phyloP scores from a whole-genome alignment of 1,140 invertebrate genomes.

The Hypothenemus hampei region DNA sequence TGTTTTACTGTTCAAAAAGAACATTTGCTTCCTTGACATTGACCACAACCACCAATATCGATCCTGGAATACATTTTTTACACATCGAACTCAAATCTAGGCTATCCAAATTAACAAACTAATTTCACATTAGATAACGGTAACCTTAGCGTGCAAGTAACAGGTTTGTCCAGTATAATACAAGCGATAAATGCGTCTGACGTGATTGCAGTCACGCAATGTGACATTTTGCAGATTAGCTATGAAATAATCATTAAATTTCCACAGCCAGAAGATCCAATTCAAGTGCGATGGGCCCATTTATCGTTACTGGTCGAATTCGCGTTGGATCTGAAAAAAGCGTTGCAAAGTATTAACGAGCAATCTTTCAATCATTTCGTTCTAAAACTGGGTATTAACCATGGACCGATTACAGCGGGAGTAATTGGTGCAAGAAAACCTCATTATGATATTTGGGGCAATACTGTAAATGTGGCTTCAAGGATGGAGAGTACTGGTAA shows the following conservation, averaged over 20 bases:
- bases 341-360: conserved; percentile 85
- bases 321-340: conserved; percentile 83
- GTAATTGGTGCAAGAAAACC: conserved; percentile 93
- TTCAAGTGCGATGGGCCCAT: conserved; percentile 75
- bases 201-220: too few relatives aligned
- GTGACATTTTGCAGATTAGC: neutral
- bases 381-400: conserved; percentile 91
- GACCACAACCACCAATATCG: too few relatives aligned
- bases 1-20: too few relatives aligned
- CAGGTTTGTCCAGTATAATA: too few relatives aligned
- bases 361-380: conserved; percentile 96
- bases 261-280: conserved; percentile 60
- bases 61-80: too few relatives aligned
- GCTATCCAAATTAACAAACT: too few relatives aligned
- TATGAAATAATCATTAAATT: conserved; percentile 2
- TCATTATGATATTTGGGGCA: conserved; percentile 95
- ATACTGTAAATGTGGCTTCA: conserved; percentile 93
- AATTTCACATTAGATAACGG: too few relatives aligned
- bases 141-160: too few relatives aligned
- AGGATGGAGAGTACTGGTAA: conserved; percentile 96
- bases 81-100: too few relatives aligned
- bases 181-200: too few relatives aligned
- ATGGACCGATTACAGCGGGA: conserved; percentile 90
- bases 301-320: conserved; percentile 83
- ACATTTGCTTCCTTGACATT: neutral